Evolutionary conservation across 2,797 vertebrate species (phyloP), one percentile per base, ranked within the genome.

Genomic region (Lycodopsis pacificus): DNA sequence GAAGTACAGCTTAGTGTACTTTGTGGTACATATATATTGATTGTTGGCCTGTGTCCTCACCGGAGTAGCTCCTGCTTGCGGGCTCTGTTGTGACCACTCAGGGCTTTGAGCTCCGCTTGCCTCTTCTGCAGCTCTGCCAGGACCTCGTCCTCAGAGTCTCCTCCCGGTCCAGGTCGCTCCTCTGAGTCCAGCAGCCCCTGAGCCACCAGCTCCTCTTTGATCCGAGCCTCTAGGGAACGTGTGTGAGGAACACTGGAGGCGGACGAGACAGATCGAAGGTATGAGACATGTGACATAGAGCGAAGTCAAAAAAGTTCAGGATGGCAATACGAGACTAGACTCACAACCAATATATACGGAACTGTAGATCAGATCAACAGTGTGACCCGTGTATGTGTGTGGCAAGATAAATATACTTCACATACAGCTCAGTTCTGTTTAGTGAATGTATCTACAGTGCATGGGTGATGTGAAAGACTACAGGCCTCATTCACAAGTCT

Each of bases 191-290:
- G 94, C 74, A 99, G 91, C 15, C 98, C 98, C 91, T 99, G 98
- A 30, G 97, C 96, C 1, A 99, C 96, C 89, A 99, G 94, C 92
- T 99, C 98, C 92, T 99, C 98, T 89, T 98, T 98, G 91, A 99
- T 98, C 51, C 98, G 95, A 1, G 96, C 97, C 89, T 99, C 98
- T 84, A 99, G 90, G 0, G 98, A 98, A 46, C 98, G 98, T 0
- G 98, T 99, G 87, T 99, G 98, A 1, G 98, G 98, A 62, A 98
- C 98, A 0, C 98, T 99, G 77, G 2, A 40, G 77, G 3, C 12
- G 36, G 36, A 2, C 36, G 56, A 25, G n/a, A 68, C 25, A 69
- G 4, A 27, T 2, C 32, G 8, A 54, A 32, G 14, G 32, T 9
- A 20, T 53, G 32, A 53, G 17, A 38, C 14, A 61, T 30, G 20